Evolutionary conservation across 2,113 vertebrate species (phyloP).

Genomic region (Bubo bubo): DNA sequence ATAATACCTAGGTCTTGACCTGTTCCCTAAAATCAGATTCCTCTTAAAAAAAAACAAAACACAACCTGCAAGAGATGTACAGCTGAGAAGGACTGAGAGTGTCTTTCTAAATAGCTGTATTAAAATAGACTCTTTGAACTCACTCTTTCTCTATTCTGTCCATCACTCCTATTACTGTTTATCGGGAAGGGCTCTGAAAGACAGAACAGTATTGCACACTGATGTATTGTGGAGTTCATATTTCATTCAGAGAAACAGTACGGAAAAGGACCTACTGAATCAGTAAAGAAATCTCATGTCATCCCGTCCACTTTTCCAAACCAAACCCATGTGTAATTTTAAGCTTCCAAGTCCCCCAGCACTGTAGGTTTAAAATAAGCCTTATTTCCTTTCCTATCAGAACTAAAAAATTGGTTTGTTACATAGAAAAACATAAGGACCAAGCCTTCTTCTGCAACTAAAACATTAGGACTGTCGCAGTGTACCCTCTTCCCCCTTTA

Average conservation of each 20-base stretch:
- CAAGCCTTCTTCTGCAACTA: not conserved
- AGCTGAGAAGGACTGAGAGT: not conserved
- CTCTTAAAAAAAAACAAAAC: not conserved
- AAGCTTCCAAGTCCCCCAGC: not conserved
- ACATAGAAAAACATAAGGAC: not conserved
- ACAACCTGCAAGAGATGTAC: not conserved
- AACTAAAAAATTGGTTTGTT: not conserved
- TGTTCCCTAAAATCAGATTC: not conserved
- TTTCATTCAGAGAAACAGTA: not conserved
- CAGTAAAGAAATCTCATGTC: not conserved
- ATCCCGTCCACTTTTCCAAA: not conserved
- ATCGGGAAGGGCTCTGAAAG: not conserved
- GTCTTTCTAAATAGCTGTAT: not conserved
- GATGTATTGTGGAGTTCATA: not conserved
- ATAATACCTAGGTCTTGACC: not conserved
- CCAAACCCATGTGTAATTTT: not conserved
- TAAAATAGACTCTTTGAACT: not conserved
- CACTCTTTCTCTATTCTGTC: not conserved
- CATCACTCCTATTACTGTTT: not conserved
- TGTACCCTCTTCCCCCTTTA: not conserved
- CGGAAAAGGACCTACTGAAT: not conserved
- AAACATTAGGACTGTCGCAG: not conserved
- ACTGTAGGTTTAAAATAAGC: not conserved
- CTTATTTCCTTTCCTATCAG: not conserved
- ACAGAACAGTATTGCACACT: not conserved